Percentiles rank a stretch among this genome's conserved stretches.
These are phyloP conservation scores for Oxyruncus cristatus DNA, from an alignment of 2,113 vertebrate species.

Conservation along the genomic window DNA sequence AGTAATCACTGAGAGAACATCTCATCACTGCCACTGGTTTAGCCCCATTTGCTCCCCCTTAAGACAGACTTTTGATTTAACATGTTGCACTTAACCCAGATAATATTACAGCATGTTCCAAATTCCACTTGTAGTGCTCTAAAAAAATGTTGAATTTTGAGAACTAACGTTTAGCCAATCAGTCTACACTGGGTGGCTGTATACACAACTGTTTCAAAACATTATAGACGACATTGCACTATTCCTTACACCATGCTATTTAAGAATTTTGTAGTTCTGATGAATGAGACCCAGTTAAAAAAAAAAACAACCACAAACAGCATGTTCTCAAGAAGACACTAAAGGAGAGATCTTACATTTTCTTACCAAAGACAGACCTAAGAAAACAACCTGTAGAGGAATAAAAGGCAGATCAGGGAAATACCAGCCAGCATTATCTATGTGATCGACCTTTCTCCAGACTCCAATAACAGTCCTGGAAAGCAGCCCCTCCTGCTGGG, in stretches of 20 bases:
- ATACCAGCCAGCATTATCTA: not conserved
- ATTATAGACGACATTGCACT: not conserved
- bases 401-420: not conserved
- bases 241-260: not conserved
- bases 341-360: not conserved
- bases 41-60: not conserved
- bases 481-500: not conserved
- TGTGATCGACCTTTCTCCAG: not conserved
- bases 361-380: not conserved
- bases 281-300: not conserved
- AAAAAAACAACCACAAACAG: not conserved
- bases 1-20: slow-evolving; percentile 21
- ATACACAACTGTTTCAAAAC: not conserved
- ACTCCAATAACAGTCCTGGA: not conserved
- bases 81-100: not conserved
- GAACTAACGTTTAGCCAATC: not conserved
- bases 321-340: not conserved
- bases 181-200: not conserved
- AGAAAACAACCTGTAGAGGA: not conserved
- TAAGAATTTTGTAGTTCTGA: not conserved
- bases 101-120: not conserved
- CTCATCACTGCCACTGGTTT: slow-evolving; percentile 23
- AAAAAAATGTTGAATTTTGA: not conserved
- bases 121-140: not conserved
- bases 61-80: slow-evolving; percentile 4